Evolutionary conservation across 2,113 vertebrate genomes (phyloP), one percentile per base, ranked within the genome.

Genomic region (Polyodon spathula): DNA sequence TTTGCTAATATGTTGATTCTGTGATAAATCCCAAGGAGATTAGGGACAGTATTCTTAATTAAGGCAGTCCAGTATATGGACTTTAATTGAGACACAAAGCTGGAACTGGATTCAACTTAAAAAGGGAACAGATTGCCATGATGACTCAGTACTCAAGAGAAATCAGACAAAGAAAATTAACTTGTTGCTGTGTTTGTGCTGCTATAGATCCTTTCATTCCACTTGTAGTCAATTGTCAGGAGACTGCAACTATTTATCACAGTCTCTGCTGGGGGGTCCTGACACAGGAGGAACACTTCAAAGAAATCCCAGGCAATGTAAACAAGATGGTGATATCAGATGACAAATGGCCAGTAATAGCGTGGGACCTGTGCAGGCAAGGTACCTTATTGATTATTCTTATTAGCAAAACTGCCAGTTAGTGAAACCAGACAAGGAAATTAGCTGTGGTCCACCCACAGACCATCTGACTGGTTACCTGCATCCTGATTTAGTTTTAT

Each of bases 331-430:
- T 71, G 71, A 83, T 75, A 71, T 71, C 73, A 56, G 75, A 76
- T 86, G 85, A 86, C 81, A 84, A 81, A 85, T 62, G 50, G 71
- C 71, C 77, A 70, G 78, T 76, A 77, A 77, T 37, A 73, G 73
- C 66, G 58, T 67, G 67, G 78, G 67, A 70, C 61, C 63, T 38
- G 52, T 63, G 63, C 40, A 40, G 76, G 73, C 65, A 61, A 71
- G 79, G 80, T 80, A 81, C 78, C 76, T 66, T 86, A 88, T 87
- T 88, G 86, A 88, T 88, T 85, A 77, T 79, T 71, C 82, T 85
- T 86, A 85, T 86, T 87, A 86, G 81, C 76, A 68, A 75, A 73
- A 80, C 81, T 82, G 85, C 86, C 80, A 65, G 70, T 87, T 84
- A 83, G 78, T 64, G 74, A 77, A 78, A 65, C 2, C 72, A 66